Conservation (phyloP, 2,113 vertebrate genomes). For the Nycticorax nycticorax region DNA sequence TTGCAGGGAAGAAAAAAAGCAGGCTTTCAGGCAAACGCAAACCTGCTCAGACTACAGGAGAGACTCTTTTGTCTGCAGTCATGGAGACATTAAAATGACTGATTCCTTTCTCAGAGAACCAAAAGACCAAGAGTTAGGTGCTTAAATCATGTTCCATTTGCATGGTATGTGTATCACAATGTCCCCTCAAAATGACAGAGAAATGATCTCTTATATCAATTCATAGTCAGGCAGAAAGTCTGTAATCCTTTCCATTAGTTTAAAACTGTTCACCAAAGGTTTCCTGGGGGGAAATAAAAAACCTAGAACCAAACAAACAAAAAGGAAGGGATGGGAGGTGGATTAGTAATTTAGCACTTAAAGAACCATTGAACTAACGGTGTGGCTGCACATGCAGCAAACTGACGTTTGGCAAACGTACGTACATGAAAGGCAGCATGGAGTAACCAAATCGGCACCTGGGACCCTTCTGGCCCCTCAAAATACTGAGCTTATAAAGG, state of each 20-base stretch:
- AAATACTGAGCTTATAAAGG: not conserved
- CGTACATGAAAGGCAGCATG: not conserved
- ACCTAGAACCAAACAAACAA: not conserved
- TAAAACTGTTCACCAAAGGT: not conserved
- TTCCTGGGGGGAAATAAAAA: not conserved
- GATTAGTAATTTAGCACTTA: not conserved
- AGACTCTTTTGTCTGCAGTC: slow-evolving; percentile 14
- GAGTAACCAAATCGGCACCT: not conserved
- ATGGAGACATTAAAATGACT: slow-evolving; percentile 41
- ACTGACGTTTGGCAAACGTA: not conserved
- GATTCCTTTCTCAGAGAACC: not conserved
- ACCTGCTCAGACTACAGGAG: not conserved
- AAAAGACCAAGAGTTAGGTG: not conserved
- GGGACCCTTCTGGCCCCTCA: not conserved
- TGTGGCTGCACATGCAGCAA: not conserved
- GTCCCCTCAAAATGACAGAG: not conserved
- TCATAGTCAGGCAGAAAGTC: not conserved
- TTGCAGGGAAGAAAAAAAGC: not conserved
- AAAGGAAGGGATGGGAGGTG: not conserved
- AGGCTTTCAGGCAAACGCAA: not conserved
- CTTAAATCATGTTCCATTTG: not conserved
- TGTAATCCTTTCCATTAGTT: not conserved
- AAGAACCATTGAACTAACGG: not conserved
- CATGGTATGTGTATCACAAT: not conserved
- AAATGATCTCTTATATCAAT: not conserved